Evolutionary conservation across 2,113 vertebrate genomes (phyloP).

Genomic region (Hydropotes inermis): DNA sequence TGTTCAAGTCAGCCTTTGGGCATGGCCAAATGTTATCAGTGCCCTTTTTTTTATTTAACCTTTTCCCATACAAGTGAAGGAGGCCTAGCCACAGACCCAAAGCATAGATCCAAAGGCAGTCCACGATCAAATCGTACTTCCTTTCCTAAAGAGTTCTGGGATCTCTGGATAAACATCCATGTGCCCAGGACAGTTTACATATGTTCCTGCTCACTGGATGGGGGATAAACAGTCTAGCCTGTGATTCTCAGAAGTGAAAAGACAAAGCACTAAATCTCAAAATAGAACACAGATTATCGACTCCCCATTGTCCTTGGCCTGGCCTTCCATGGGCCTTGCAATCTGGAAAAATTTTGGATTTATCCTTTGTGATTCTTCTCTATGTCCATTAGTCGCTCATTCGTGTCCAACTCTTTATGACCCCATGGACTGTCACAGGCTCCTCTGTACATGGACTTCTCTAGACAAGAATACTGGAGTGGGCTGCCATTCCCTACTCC

Average conservation of each 20-base stretch:
- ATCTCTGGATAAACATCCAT: background rate
- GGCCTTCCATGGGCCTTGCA: background rate
- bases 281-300: background rate
- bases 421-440: background rate
- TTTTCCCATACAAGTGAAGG: conserved; percentile 52
- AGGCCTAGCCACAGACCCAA: background rate
- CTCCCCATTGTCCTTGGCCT: background rate
- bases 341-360: background rate
- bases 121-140: background rate
- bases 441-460: background rate
- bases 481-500: background rate
- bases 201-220: background rate
- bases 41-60: conserved; percentile 24
- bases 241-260: background rate
- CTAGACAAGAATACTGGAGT: background rate
- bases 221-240: background rate
- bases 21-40: conserved; percentile 48
- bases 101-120: background rate
- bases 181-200: background rate
- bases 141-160: background rate
- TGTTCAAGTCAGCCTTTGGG: conserved; percentile 24
- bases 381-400: background rate
- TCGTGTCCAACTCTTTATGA: background rate
- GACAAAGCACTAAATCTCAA: background rate
- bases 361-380: background rate